Evolutionary conservation across 2,888 invertebrate genomes (phyloP).

Genomic region (Pterostichus niger): DNA sequence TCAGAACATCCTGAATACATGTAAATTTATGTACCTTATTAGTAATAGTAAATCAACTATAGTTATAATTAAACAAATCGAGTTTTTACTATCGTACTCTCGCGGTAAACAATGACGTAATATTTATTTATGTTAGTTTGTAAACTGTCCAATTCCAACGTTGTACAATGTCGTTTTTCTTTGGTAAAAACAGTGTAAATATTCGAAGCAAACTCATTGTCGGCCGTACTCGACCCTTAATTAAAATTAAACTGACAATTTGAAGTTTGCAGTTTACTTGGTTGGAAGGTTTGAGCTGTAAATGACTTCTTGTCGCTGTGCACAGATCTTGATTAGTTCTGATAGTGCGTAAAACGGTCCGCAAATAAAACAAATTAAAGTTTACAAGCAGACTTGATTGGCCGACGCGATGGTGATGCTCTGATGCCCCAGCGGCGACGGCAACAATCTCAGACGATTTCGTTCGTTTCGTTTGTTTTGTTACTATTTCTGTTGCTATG

Average conservation of each 20-base stretch:
- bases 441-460: not conserved
- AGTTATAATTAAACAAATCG: too few relatives aligned
- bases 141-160: too few relatives aligned
- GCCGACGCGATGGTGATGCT: too few relatives aligned
- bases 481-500: not conserved
- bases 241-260: slow-evolving; percentile 60
- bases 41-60: too few relatives aligned
- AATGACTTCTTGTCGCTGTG: slow-evolving; percentile 45
- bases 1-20: too few relatives aligned
- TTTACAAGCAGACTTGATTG: too few relatives aligned
- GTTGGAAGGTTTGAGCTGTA: not conserved
- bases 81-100: too few relatives aligned
- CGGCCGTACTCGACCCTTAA: slow-evolving; percentile 24
- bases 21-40: too few relatives aligned
- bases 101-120: too few relatives aligned
- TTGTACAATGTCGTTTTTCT: not conserved
- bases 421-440: not conserved
- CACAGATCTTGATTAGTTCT: slow-evolving; percentile 61
- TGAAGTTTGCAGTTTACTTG: slow-evolving; percentile 34
- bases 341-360: slow-evolving; percentile 43
- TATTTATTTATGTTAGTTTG: not conserved
- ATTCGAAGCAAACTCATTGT: slow-evolving; percentile 21
- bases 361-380: slow-evolving; percentile 63
- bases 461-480: not conserved
- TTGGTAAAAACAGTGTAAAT: slow-evolving; percentile 16